A percentile compares a stretch with the other conserved stretches of the same genome.
These are phyloP conservation scores for Blastobasis lacticolella DNA, from an alignment of 2,888 invertebrate genomes.

Conservation along the genomic window DNA sequence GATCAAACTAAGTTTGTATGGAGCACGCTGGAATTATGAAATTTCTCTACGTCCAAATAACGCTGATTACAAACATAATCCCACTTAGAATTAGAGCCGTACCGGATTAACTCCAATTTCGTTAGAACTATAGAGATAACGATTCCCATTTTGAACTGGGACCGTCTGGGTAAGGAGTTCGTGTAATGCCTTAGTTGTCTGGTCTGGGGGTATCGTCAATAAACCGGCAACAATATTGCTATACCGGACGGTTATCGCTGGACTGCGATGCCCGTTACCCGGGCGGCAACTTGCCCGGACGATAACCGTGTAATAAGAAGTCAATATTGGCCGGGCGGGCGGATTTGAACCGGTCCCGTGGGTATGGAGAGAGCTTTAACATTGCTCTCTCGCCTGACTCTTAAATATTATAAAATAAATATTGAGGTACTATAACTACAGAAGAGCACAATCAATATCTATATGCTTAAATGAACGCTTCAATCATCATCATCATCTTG, in stretches of 20 bases:
- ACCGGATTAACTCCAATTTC: no score
- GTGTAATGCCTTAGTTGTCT: no score
- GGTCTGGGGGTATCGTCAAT: constrained; percentile 13
- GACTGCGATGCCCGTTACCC: constrained; percentile 21
- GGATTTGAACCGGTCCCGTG: constrained; percentile 28
- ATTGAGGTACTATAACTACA: background rate
- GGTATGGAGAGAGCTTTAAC: constrained; percentile 28
- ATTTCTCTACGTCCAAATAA: no score
- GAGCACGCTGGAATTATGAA: no score
- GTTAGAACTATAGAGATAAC: no score
- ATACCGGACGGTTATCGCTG: constrained; percentile 27
- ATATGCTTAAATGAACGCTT: background rate
- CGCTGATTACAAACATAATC: no score
- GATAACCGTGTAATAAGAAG: constrained; percentile 36
- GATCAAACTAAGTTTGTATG: no score
- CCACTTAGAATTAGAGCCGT: no score
- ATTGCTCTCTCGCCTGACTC: no score
- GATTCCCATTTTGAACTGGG: no score
- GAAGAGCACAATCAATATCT: background rate
- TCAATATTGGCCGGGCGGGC: constrained; percentile 51
- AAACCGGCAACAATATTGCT: constrained; percentile 33
- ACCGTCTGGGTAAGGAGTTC: no score
- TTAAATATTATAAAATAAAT: background rate
- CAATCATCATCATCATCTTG: no score
- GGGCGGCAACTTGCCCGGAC: constrained; percentile 32